Evolutionary conservation across 2,113 vertebrate species (phyloP), one percentile per base, ranked within the genome.

Genomic region (Bos indicus): DNA sequence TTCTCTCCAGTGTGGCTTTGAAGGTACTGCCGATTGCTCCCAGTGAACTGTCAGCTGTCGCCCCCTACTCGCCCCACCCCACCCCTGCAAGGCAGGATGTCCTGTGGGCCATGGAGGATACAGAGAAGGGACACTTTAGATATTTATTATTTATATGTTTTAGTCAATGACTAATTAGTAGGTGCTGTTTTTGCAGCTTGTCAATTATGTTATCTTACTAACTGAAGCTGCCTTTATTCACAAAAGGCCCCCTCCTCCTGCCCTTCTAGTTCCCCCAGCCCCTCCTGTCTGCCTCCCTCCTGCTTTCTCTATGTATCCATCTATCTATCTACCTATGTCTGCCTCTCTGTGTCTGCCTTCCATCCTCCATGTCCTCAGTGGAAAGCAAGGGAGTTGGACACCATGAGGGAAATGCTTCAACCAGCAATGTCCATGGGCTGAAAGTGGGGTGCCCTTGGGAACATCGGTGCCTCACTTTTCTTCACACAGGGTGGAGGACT

Each of bases 111-210:
- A 92, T 86, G 98, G 97, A 94, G 97, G 97, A 98, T 98, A 97
- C 97, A 97, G 98, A 98, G 99, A 98, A 98, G 97, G 98, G 98
- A 98, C 89, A 96, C 95, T 98, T 99, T 99, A 98, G 98, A 97
- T 99, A 99, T 99, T 99, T 99, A 99, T 99, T 99, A 99, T 99
- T 99, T 99, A 99, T 99, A 99, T 99, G 95, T 99, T 99, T 99
- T 99, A 99, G 99, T 99, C 99, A 99, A 99, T 99, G 99, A 99
- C 99, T 99, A 99, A 99, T 99, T 98, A 99, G 99, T 99, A 99
- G 98, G 99, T 99, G 99, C 99, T 99, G 99, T 99, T 99, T 99
- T 99, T 99, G 99, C 99, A 99, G 99, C 99, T 99, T 99, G 99
- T 99, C 99, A 97, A 99, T 99, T 99, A 99, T 96, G 98, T 99